Percentiles rank a stretch among this genome's conserved stretches.
Conservation (phyloP, 2,797 vertebrate species). For the Smutsia temminckii region DNA sequence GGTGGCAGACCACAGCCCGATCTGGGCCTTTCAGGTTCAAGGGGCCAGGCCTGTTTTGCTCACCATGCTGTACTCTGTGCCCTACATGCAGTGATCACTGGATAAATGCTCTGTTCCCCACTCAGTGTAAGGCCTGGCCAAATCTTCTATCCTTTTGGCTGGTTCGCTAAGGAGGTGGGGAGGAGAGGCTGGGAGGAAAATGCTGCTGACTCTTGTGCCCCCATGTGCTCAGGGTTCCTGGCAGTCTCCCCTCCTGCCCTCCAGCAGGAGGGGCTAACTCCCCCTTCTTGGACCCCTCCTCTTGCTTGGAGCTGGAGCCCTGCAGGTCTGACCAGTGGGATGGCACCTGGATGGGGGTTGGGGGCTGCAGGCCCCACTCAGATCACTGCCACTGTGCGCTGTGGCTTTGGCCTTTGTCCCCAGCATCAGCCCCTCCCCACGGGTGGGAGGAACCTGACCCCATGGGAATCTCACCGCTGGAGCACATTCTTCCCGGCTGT, state of each 20-base stretch:
- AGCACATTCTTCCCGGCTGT: not conserved
- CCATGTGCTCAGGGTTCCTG: not conserved
- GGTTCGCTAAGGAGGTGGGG: not conserved
- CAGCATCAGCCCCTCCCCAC: not conserved
- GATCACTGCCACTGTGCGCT: not conserved
- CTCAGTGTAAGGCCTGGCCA: not conserved
- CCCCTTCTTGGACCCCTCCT: not conserved
- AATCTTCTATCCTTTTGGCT: not conserved
- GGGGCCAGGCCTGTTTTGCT: not conserved
- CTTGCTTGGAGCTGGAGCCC: not conserved
- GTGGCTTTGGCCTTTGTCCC: not conserved
- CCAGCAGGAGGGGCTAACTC: not conserved
- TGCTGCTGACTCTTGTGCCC: not conserved
- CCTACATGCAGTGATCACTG: not conserved
- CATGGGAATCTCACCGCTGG: not conserved
- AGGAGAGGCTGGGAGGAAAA: not conserved
- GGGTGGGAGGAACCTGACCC: not conserved
- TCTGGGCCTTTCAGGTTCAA: not conserved
- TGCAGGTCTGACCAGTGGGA: not conserved
- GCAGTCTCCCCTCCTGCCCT: not conserved
- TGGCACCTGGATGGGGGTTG: not conserved
- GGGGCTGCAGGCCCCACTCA: fast-evolving
- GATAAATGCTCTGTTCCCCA: no score
- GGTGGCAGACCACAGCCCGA: not conserved
- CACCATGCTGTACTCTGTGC: not conserved